A percentile compares a stretch with the other conserved stretches of the same genome.
Conservation (phyloP, 2,888 invertebrate genomes). For the Eulithis prunata region DNA sequence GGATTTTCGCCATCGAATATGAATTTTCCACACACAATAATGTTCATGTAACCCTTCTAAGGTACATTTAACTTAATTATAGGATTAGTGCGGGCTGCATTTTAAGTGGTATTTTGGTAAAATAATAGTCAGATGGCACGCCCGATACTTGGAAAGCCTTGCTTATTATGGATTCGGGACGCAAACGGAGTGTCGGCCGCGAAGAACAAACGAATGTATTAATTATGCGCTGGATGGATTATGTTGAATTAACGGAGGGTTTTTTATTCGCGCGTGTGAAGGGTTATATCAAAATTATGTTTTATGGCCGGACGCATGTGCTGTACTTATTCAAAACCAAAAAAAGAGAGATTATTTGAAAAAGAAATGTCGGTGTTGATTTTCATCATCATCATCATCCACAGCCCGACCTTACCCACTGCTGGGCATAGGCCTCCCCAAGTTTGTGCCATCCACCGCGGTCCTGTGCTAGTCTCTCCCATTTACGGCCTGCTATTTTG, state of each 20-base stretch:
- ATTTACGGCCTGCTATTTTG: too few species aligned
- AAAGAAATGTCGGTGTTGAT: too few species aligned
- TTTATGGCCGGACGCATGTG: constrained; percentile 3
- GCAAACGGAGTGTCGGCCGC: constrained; percentile 69
- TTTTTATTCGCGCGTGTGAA: constrained; percentile 55
- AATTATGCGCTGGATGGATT: constrained; percentile 79
- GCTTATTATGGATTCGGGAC: constrained; percentile 80
- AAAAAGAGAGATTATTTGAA: too few species aligned
- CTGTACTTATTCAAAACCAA: neutral
- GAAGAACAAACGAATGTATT: constrained; percentile 80
- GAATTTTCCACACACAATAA: constrained; percentile 74
- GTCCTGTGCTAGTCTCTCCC: too few species aligned
- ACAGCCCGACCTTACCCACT: too few species aligned
- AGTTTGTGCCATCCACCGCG: too few species aligned
- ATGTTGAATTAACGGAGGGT: constrained; percentile 67
- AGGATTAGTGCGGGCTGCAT: constrained; percentile 77
- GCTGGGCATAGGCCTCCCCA: too few species aligned
- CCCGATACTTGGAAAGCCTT: constrained; percentile 79
- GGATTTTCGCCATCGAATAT: constrained; percentile 76
- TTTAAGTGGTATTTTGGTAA: constrained; percentile 83
- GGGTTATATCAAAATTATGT: constrained; percentile 22
- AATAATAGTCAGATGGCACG: constrained; percentile 84
- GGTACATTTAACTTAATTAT: constrained; percentile 82
- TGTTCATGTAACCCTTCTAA: constrained; percentile 67
- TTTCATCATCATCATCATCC: too few species aligned